Evolutionary conservation across 2,888 invertebrate genomes (phyloP).

Genomic region (Acleris laterana): DNA sequence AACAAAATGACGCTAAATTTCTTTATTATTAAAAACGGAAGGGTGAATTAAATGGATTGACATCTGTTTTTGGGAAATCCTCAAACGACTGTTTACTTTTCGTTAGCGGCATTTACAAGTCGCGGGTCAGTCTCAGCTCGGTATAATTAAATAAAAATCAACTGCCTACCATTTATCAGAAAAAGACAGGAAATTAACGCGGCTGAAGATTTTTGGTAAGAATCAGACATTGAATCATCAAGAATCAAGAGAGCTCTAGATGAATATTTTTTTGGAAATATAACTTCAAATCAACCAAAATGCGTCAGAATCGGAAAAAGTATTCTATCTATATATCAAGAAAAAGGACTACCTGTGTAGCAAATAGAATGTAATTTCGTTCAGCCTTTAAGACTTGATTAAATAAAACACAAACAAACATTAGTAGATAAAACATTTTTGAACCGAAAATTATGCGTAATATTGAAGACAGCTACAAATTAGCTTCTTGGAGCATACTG

Average conservation of each 20-base stretch:
- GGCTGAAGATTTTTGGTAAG: background rate
- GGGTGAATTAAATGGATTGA: conserved; percentile 43
- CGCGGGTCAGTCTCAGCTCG: conserved; percentile 39
- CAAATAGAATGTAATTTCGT: too few species aligned
- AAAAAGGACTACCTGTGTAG: too few species aligned
- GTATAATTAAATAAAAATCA: conserved; percentile 37
- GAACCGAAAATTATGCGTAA: too few species aligned
- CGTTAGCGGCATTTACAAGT: conserved; percentile 51
- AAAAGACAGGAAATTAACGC: conserved; percentile 10
- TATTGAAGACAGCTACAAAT: too few species aligned
- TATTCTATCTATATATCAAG: too few species aligned
- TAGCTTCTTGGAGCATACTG: background rate
- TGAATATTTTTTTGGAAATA: too few species aligned
- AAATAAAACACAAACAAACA: too few species aligned
- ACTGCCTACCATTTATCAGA: conserved; percentile 8
- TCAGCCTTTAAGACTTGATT: too few species aligned
- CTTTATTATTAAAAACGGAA: conserved; percentile 25
- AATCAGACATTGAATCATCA: background rate
- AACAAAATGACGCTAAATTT: conserved; percentile 25
- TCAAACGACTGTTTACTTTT: conserved; percentile 49
- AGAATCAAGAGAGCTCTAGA: too few species aligned
- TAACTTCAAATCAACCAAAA: too few species aligned
- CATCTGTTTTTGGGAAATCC: conserved; percentile 45
- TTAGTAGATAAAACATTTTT: too few species aligned
- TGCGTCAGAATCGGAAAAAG: too few species aligned